Conservation (phyloP, 2,113 vertebrate genomes). For the Pelodiscus sinensis region DNA sequence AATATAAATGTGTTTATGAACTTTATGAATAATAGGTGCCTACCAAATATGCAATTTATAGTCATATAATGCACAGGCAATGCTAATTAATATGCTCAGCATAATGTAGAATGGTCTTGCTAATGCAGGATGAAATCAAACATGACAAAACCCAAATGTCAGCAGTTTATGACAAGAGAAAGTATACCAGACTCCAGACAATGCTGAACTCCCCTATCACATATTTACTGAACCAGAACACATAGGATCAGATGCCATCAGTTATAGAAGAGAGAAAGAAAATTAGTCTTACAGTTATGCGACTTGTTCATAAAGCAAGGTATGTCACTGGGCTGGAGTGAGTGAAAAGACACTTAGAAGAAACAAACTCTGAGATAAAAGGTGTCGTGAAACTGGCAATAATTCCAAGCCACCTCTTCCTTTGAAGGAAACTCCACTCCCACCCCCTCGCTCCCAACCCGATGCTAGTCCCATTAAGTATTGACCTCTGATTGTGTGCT, state of each 20-base stretch:
- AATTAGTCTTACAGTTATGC: not conserved
- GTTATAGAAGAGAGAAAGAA: not conserved
- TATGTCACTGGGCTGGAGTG: not conserved
- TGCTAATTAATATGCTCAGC: not conserved
- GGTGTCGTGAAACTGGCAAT: not conserved
- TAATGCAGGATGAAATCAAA: not conserved
- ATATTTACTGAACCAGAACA: not conserved
- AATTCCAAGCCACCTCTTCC: not conserved
- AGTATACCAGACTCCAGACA: not conserved
- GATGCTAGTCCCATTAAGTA: not conserved
- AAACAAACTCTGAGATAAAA: not conserved
- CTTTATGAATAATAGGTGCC: not conserved
- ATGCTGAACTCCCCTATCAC: not conserved
- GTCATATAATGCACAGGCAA: rapidly evolving
- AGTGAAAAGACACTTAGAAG: not conserved
- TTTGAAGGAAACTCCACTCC: not conserved
- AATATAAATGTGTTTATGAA: not conserved
- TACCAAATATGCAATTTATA: rapidly evolving
- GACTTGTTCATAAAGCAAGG: not conserved
- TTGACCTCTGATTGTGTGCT: not conserved
- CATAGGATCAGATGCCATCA: not conserved
- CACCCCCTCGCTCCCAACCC: not conserved
- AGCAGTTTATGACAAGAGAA: not conserved
- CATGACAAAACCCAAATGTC: not conserved
- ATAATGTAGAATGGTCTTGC: not conserved